Percentiles rank a stretch among this genome's conserved stretches.
Evolutionary conservation across 2,888 invertebrate genomes (phyloP).

Genomic region (Netelia virgata): DNA sequence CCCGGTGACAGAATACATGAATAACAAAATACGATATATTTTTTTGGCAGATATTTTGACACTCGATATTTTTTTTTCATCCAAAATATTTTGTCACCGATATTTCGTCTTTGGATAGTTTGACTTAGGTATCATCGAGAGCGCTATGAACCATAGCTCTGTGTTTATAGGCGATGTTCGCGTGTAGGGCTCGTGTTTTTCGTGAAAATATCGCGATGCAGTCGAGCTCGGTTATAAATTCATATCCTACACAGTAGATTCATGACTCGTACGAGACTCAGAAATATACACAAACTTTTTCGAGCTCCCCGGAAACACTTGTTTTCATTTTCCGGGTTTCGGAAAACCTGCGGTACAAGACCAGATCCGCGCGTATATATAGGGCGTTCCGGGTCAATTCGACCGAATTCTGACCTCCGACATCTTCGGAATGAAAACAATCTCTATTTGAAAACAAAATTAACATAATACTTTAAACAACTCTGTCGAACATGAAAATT

Average conservation of each 20-base stretch:
- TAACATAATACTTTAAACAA: no score
- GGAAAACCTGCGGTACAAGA: background rate
- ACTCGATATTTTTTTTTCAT: no score
- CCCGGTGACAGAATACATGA: no score
- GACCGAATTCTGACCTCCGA: background rate
- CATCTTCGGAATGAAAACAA: no score
- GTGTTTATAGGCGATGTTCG: background rate
- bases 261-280: constrained; percentile 10
- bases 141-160: no score
- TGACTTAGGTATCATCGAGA: background rate
- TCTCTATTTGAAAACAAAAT: no score
- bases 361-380: background rate
- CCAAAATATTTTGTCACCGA: no score
- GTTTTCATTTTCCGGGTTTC: constrained; percentile 69
- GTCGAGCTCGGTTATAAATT: background rate
- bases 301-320: constrained; percentile 66
- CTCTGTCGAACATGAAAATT: no score
- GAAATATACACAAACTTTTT: constrained; percentile 40
- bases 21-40: no score
- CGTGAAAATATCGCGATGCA: background rate
- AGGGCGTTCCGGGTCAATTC: background rate
- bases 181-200: background rate
- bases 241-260: background rate
- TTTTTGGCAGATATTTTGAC: no score
- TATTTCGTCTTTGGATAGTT: background rate